Evolutionary conservation across 2,888 invertebrate genomes (phyloP), one percentile per base, ranked within the genome.

Genomic region (Arctia plantaginis): DNA sequence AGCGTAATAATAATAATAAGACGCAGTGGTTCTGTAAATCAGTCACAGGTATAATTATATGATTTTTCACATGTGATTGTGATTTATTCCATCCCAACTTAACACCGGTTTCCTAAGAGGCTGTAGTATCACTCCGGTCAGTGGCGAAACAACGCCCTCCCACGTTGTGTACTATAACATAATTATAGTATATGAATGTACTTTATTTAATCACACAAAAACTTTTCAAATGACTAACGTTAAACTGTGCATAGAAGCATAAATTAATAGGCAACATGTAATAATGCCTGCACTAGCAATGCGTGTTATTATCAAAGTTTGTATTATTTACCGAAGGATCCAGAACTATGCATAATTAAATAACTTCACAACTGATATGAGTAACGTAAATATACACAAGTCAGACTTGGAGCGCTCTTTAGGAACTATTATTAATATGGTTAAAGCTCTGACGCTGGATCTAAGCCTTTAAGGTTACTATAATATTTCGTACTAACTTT

Each of bases 271-370:
- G 30, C 15, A 18, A 13, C 51, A 23, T 69, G 23, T 55, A 69
- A 69, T 51, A n/a, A 55, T 67, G 71, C 35, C 67, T 55, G 68
- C 47, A 70, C 51, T 51, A 30, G 74, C 72, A 73, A 85, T 79
- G 78, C 67, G 72, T 77, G 70, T 79, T 80, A 84, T 84, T 80
- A 79, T 75, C 66, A 75, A 82, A 78, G 85, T 83, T 72, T 76
- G 74, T 74, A 81, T n/a, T n/a, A n/a, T 79, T 74, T 74, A 62
- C 79, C 55, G 74, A 75, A 69, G 71, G 47, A 72, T 30, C 44
- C 66, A 74, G 80, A 80, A 66, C 77, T 79, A 67, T 82, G 81
- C 84, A 83, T 89, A 85, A 89, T 89, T 85, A 88, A 89, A 89
- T 86, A 89, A 89, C 85, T 89, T 89, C 69, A 69, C 71, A 80